Percentiles rank a stretch among this genome's conserved stretches.
phyloP scores from a whole-genome alignment of 2,888 invertebrate genomes.

The Orgyia antiqua region DNA sequence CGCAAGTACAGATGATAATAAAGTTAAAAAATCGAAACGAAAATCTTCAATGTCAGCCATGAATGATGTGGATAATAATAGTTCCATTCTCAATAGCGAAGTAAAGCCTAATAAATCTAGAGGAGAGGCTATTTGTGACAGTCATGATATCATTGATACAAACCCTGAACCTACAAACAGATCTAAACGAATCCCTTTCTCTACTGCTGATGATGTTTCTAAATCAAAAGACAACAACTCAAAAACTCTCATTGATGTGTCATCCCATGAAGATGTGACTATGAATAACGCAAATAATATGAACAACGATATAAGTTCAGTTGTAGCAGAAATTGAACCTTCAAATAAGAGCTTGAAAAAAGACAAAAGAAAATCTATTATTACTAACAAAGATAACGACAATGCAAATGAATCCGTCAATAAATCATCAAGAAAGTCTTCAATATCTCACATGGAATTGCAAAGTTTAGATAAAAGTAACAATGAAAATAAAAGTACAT shows the following conservation, averaged over 20 bases:
- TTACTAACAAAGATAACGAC: background rate
- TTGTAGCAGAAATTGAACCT: background rate
- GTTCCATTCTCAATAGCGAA: background rate
- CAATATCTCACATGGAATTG: constrained; percentile 16
- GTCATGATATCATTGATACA: background rate
- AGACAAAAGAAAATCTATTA: constrained; percentile 1
- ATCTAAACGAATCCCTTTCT: too few relatives aligned
- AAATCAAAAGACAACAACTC: too few relatives aligned
- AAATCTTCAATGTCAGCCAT: constrained; percentile 8
- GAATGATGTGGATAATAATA: constrained; percentile 4
- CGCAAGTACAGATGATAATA: constrained; percentile 5
- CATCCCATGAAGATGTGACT: too few relatives aligned
- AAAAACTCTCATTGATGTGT: too few relatives aligned
- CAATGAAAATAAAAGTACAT: constrained; percentile 36
- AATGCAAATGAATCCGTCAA: constrained; percentile 5
- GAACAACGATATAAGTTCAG: too few relatives aligned
- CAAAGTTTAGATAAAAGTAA: constrained; percentile 13
- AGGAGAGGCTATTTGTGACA: too few relatives aligned
- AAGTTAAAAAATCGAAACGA: constrained; percentile 15
- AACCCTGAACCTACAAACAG: too few relatives aligned
- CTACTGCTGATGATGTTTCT: too few relatives aligned
- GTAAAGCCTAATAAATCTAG: background rate
- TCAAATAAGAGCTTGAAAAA: constrained; percentile 10
- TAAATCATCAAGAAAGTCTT: constrained; percentile 20
- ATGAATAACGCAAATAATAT: too few relatives aligned